These are phyloP conservation scores for Drosophila vallismaia DNA, from an alignment of 2,888 invertebrate genomes.

Conservation along the genomic window DNA sequence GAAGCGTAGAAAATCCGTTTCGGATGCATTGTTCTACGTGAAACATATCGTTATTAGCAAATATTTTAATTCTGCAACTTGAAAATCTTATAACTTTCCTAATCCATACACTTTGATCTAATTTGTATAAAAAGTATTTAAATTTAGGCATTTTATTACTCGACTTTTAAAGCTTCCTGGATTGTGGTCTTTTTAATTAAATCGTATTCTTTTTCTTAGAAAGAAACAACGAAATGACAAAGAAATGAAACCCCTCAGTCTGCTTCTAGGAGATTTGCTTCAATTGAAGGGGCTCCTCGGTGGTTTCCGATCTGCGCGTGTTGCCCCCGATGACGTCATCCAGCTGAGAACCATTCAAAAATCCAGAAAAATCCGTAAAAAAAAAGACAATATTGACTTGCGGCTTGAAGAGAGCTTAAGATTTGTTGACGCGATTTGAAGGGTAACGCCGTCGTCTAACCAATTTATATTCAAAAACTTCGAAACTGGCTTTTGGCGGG, in stretches of 20 bases:
- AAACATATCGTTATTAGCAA: conserved; percentile 27
- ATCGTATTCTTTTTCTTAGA: background rate
- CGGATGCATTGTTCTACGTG: conserved; percentile 52
- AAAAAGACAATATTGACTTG: conserved; percentile 28
- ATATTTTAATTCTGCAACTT: conserved; percentile 12
- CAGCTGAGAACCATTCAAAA: conserved; percentile 1
- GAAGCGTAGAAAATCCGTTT: conserved; percentile 55
- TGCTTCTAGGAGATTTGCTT: conserved; percentile 9
- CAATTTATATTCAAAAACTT: conserved; percentile 27
- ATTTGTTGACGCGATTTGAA: conserved; percentile 24
- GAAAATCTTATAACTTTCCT: background rate
- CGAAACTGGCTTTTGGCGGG: conserved; percentile 29
- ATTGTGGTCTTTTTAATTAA: conserved; percentile 5
- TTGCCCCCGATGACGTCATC: conserved; percentile 24
- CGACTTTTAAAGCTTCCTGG: background rate
- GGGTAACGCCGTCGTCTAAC: conserved; percentile 18
- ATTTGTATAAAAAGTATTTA: background rate
- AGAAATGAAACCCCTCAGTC: conserved; percentile 7
- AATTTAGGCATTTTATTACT: background rate
- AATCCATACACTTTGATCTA: background rate
- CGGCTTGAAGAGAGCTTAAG: conserved; percentile 23
- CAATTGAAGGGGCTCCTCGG: conserved; percentile 32
- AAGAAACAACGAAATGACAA: background rate
- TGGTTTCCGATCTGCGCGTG: conserved; percentile 27
- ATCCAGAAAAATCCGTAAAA: background rate